Base-by-base conservation (phyloP, 2,797 vertebrate genomes). In the Eupleurogrammus muticus region DNA sequence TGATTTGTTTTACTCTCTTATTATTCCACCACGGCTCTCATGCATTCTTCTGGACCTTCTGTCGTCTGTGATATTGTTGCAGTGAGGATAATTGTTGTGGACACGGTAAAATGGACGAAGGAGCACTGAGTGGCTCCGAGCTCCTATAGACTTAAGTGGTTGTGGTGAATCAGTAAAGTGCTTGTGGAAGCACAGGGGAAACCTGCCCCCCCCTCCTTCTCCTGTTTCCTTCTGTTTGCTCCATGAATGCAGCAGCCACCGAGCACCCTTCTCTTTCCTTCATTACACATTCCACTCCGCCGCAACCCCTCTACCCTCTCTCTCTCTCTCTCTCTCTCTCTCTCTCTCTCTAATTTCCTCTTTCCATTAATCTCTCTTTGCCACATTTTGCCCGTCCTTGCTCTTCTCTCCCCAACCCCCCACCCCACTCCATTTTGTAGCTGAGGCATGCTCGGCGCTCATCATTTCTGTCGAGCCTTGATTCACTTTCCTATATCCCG, bases 161-260 rank as follows among this genome's bases (percentile, higher is more conserved):
- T 87, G 89, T 75, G 86, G 87, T 89, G 87, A 80, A 82, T 87
- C 50, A 73, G 81, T 82, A 60, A 85, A 91, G 89, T 89, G 89
- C 85, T 86, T 66, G 74, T 61, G 84, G 84, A 88, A 57, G 62
- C 76, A 74, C 79, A 58, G 49, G 77, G 85, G 72, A 87, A 79
- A n/a, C n/a, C n/a, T n/a, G n/a, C n/a, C n/a, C 69, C 62, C 4
- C 54, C 67, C 49, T 84, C 86, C 77, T 23, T 81, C 83, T 90
- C 82, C 55, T 59, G 69, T 82, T 89, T 80, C 81, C 40, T 59
- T 23, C 54, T 42, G 63, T 53, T 49, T 13, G 10, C 20, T 54
- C 58, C 58, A 57, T 59, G 54, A 77, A 79, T 35, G 55, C 73
- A 80, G 67, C 61, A 66, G 56, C 55, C 66, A 49, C 52, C 2